Evolutionary conservation across 2,113 vertebrate genomes (phyloP), one percentile per base, ranked within the genome.

Genomic region (Terrapene triunguis): DNA sequence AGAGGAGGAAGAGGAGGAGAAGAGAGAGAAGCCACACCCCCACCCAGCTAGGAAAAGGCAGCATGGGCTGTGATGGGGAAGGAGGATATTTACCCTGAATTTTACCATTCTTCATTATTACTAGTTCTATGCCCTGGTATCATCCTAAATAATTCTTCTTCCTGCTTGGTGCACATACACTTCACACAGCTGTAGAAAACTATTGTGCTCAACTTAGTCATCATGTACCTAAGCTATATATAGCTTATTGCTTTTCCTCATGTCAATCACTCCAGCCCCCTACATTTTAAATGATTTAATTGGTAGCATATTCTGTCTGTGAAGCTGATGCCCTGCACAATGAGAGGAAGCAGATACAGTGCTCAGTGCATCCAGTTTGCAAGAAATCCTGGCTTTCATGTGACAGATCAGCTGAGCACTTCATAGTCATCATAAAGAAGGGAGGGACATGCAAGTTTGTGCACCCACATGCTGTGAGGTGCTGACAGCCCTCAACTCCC

Each of bases 241-340:
- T 96, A 96, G 84, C 95, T 96, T 95, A 95, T 85, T 83, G 82
- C 42, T 90, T 96, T 95, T 92, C 80, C 51, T 62, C 42, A 69
- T 95, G 92, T 94, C 90, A 80, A 89, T 92, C 11, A 25, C 91
- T 91, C 84, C 59, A 89, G 82, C 62, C 95, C 93, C 10, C 7
- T 95, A 5, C 1, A 1, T 95, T 93, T 84, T 86, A 53, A 95
- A 42, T 0, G 0, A 2, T 92, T 95, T 95, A 88, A 94, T 95
- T 90, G 89, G 85, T 81, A 96, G 62, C 81, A 82, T 95, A 96
- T 93, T 85, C 89, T 89, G 19, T 5, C 78, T 78, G 11, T n/a
- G 89, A 82, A 80, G 42, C 92, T 38, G n/a, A 38, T 38, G n/a
- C 65, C 65, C 19, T 72, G n/a, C 19, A 38, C n/a, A 22, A 8